phyloP scores from a whole-genome alignment of 1,140 invertebrate species.

The Brachionus paranguensis region DNA sequence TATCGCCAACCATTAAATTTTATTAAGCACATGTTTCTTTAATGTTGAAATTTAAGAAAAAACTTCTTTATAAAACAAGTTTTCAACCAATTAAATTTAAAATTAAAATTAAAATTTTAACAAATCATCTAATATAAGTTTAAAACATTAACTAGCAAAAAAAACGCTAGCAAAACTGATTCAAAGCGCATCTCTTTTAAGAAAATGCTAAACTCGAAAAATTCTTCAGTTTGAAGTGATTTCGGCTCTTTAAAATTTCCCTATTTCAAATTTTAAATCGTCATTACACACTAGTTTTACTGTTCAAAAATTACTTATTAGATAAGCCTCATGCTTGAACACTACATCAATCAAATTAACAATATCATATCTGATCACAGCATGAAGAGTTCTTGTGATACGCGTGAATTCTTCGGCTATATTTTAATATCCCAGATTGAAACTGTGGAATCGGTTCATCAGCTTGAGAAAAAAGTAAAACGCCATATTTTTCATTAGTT shows the following conservation, averaged over 20 bases:
- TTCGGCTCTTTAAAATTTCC: not conserved
- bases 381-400: not conserved
- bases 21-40: conserved; percentile 8
- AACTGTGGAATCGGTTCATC: not conserved
- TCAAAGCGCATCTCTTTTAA: not conserved
- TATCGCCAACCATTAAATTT: not conserved
- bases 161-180: not conserved
- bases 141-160: not conserved
- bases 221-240: not conserved
- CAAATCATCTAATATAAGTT: not conserved
- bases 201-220: not conserved
- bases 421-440: conserved; percentile 1
- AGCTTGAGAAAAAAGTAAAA: conserved; percentile 3
- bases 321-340: not conserved
- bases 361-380: not conserved
- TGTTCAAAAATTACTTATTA: not conserved
- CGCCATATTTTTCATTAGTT: not conserved
- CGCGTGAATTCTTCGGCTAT: not conserved
- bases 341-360: not conserved
- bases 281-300: not conserved
- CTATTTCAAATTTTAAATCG: conserved; percentile 9
- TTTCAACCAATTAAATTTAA: not conserved
- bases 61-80: not conserved
- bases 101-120: not conserved
- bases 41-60: not conserved